Percentiles rank a stretch among this genome's conserved stretches.
Evolutionary conservation across 2,113 vertebrate species (phyloP).

Genomic region (Sylvilagus bachmani): DNA sequence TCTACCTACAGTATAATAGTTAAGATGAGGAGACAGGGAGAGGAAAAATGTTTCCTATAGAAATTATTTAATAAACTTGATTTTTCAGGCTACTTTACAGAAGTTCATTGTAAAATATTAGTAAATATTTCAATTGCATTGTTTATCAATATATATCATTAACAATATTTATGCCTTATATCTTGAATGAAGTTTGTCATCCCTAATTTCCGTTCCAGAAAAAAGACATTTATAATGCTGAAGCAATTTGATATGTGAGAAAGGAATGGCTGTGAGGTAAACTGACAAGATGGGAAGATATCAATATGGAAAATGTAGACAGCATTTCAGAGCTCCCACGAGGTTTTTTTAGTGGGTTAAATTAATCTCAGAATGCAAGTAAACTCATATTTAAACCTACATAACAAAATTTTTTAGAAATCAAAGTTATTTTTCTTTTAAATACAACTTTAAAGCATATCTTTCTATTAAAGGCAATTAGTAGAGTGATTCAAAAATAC

Average conservation of each 20-base stretch:
- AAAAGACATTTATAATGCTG: background rate
- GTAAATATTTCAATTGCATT: conserved; percentile 23
- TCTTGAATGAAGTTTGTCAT: background rate
- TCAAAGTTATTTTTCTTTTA: background rate
- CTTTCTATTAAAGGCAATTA: background rate
- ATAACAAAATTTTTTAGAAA: background rate
- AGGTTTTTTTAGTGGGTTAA: background rate
- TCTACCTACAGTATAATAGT: background rate
- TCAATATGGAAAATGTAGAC: background rate
- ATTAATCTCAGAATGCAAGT: background rate
- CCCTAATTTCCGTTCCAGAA: background rate
- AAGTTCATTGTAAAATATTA: background rate
- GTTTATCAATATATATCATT: background rate
- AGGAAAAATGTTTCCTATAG: background rate
- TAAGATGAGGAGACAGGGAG: background rate
- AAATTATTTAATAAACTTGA: background rate
- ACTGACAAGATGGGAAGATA: background rate
- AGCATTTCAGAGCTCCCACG: background rate
- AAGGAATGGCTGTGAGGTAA: background rate
- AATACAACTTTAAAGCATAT: background rate
- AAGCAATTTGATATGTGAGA: background rate
- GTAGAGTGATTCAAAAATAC: background rate
- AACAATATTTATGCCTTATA: background rate
- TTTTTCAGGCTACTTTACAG: background rate
- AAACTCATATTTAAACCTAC: background rate